phyloP scores from a whole-genome alignment of 2,797 vertebrate genomes.

The Micropoecilia bifurca region DNA sequence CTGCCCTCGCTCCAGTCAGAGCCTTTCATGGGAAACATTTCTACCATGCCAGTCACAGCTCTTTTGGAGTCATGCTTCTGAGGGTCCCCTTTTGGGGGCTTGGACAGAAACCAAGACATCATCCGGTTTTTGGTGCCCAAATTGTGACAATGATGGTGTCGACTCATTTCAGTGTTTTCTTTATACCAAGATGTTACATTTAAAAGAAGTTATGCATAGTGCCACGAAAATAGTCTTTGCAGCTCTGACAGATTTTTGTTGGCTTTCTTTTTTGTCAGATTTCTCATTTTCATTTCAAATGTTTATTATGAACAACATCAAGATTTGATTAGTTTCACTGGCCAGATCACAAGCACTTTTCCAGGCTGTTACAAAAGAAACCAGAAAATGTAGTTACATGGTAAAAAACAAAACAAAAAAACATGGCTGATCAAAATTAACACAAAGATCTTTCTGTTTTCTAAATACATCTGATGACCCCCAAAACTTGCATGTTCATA shows the following conservation, averaged over 20 bases:
- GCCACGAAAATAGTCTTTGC: background rate
- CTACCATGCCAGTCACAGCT: conserved; percentile 60
- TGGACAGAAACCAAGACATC: conserved; percentile 39
- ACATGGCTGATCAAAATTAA: background rate
- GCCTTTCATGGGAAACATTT: conserved; percentile 66
- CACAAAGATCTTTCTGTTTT: background rate
- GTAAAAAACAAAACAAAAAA: background rate
- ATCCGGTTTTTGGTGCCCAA: conserved; percentile 25
- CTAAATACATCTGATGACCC: background rate
- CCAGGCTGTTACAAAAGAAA: background rate
- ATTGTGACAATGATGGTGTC: conserved; percentile 31
- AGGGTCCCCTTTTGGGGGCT: conserved; percentile 42
- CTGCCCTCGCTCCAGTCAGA: conserved; percentile 51
- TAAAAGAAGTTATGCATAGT: background rate
- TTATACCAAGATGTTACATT: background rate
- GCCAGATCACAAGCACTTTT: background rate
- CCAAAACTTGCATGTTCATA: background rate
- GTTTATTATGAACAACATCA: background rate
- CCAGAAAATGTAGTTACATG: background rate
- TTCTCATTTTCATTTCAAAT: background rate
- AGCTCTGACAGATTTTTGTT: background rate
- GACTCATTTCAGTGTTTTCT: conserved; percentile 20
- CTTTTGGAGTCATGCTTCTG: conserved; percentile 35
- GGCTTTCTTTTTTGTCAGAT: background rate
- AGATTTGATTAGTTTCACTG: background rate